phyloP scores from a whole-genome alignment of 1,140 invertebrate species.

The Drosophila navojoa region DNA sequence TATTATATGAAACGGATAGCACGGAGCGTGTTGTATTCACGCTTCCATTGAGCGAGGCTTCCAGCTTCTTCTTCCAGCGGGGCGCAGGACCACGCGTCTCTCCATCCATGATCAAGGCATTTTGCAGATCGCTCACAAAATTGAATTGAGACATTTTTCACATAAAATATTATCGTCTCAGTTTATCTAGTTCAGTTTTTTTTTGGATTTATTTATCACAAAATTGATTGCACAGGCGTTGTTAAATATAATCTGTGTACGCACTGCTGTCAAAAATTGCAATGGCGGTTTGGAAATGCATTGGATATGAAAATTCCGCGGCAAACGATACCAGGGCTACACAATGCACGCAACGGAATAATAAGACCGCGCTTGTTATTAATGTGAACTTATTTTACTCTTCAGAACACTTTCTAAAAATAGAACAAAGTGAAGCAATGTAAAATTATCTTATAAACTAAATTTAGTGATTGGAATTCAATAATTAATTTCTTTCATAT shows the following conservation, averaged over 20 bases:
- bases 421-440: neutral
- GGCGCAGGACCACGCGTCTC: conserved; percentile 91
- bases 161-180: neutral
- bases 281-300: conserved; percentile 64
- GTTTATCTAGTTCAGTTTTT: neutral
- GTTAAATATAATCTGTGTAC: conserved; percentile 28
- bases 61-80: conserved; percentile 90
- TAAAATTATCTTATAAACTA: neutral
- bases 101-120: conserved; percentile 90
- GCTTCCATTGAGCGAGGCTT: conserved; percentile 84
- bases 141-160: conserved; percentile 90
- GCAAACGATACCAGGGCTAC: conserved; percentile 36
- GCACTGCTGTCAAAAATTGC: conserved; percentile 16
- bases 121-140: conserved; percentile 91
- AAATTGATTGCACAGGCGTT: conserved; percentile 39
- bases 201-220: conserved; percentile 24
- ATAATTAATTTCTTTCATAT: no score
- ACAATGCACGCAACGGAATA: neutral
- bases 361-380: neutral
- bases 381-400: no score
- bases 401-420: no score
- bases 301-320: conserved; percentile 43
- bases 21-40: conserved; percentile 85
- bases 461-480: no score
- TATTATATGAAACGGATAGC: conserved; percentile 85